Evolutionary conservation across 1,140 invertebrate genomes (phyloP).

Genomic region (Drosophila paulistorum): DNA sequence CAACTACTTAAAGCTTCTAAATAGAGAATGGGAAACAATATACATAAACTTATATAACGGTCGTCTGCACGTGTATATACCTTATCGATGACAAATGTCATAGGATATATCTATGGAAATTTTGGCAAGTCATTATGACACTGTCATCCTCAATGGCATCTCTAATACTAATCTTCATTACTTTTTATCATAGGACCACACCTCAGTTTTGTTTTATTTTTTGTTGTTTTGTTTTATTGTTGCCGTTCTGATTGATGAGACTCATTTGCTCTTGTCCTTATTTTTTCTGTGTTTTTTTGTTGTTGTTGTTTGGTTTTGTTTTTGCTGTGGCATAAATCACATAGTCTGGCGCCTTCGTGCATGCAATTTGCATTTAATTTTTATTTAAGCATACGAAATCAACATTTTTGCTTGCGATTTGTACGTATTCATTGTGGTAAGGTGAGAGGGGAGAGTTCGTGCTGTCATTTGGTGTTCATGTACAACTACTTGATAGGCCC

Average conservation of each 20-base stretch:
- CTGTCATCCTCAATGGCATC: slow-evolving; percentile 37
- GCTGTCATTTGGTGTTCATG: slow-evolving; percentile 33
- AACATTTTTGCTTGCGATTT: slow-evolving; percentile 47
- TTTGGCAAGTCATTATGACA: slow-evolving; percentile 43
- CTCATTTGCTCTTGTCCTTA: slow-evolving; percentile 31
- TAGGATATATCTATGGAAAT: slow-evolving; percentile 33
- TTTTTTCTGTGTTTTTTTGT: slow-evolving; percentile 12
- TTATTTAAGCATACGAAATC: slow-evolving; percentile 43
- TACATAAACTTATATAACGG: too few species aligned
- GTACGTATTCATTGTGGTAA: slow-evolving; percentile 14
- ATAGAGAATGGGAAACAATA: too few species aligned
- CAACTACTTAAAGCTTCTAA: too few species aligned
- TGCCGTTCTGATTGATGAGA: slow-evolving; percentile 47
- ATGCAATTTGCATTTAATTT: slow-evolving; percentile 72
- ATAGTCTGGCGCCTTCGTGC: slow-evolving; percentile 53
- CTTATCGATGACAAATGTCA: background rate
- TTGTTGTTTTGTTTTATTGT: slow-evolving; percentile 22
- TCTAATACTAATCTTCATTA: slow-evolving; percentile 45
- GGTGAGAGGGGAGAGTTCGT: slow-evolving; percentile 1
- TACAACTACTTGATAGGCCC: slow-evolving; percentile 13
- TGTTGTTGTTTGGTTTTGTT: slow-evolving; percentile 9
- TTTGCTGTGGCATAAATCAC: slow-evolving; percentile 56
- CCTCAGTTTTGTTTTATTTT: slow-evolving; percentile 21
- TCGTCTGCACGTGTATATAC: background rate
- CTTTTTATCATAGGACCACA: slow-evolving; percentile 23